Base-by-base conservation (phyloP, 2,888 invertebrate species). In the Lissocephala sabroskyi region DNA sequence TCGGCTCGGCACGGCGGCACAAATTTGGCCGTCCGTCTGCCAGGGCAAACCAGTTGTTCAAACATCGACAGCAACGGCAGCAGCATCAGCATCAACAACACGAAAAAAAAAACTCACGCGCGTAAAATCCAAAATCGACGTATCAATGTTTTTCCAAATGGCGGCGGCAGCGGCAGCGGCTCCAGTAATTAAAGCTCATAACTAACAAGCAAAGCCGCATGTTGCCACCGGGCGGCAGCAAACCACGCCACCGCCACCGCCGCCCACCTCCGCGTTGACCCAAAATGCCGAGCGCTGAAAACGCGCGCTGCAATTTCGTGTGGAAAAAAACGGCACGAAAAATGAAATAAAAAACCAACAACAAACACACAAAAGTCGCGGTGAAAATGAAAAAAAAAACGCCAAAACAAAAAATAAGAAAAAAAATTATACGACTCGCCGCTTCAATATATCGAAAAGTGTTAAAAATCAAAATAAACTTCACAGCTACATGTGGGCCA, bases 401-500 rank as follows among this genome's bases (percentile, higher is more conserved):
- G 30, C 30, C 7, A 3, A 10, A 35, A 13, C 13, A 16, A 35
- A 35, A 35, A 33, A 33, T 14, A 35, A 35, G 16, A 4, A 1
- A 35, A 13, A 35, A 35, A 13, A 26, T 26, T 33, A 32, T 16
- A 61, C 35, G 16, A 35, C 35, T n/a, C n/a, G 19, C 28, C 3
- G 26, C 40, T 13, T 11, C 47, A 57, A 39, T 44, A 54, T 41
- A 63, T 46, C 61, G 52, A 59, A 65, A 70, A 56, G 70, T 74
- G 70, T 70, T 70, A 70, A 73, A 73, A 74, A 66, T 75, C 71
- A 68, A 73, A 70, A 74, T 65, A 62, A 70, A 70, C 74, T 74
- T 70, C 67, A 62, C 71, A 70, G 62, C 74, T 68, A 74, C 68
- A 37, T 32, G 30, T 32, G 41, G 37, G 23, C 14, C 35, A 35